Evolutionary conservation across 2,113 vertebrate genomes (phyloP).

Genomic region (Paramormyrops kingsleyae): DNA sequence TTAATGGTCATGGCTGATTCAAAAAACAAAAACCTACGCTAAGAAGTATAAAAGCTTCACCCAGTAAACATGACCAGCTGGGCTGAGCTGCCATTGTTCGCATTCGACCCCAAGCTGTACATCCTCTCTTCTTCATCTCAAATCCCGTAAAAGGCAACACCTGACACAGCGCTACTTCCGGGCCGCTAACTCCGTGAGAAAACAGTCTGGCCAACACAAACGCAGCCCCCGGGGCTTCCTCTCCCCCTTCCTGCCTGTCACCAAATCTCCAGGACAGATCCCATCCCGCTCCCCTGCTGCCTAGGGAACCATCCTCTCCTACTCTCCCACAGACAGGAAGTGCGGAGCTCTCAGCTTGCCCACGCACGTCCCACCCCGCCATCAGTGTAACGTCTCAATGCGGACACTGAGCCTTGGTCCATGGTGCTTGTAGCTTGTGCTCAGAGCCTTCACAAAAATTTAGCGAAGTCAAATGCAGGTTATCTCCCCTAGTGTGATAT

Average conservation of each 20-base stretch:
- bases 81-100: not conserved
- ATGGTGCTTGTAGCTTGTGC: not conserved
- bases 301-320: not conserved
- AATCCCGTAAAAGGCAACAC: not conserved
- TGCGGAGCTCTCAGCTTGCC: not conserved
- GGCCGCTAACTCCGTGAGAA: not conserved
- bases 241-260: constrained; percentile 11
- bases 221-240: not conserved
- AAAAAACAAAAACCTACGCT: not conserved
- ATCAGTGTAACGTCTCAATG: not conserved
- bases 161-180: not conserved
- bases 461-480: not conserved
- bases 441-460: not conserved
- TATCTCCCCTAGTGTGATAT: not conserved
- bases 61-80: not conserved
- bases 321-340: not conserved
- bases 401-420: not conserved
- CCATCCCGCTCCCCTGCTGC: not conserved
- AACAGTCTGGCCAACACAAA: not conserved
- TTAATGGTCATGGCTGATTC: not conserved
- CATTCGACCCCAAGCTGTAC: not conserved
- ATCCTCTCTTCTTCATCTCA: not conserved
- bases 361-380: not conserved
- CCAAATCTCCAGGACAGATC: not conserved
- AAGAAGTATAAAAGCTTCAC: not conserved